Evolutionary conservation across 2,888 invertebrate genomes (phyloP).

Genomic region (Tromatobia lineatoria): DNA sequence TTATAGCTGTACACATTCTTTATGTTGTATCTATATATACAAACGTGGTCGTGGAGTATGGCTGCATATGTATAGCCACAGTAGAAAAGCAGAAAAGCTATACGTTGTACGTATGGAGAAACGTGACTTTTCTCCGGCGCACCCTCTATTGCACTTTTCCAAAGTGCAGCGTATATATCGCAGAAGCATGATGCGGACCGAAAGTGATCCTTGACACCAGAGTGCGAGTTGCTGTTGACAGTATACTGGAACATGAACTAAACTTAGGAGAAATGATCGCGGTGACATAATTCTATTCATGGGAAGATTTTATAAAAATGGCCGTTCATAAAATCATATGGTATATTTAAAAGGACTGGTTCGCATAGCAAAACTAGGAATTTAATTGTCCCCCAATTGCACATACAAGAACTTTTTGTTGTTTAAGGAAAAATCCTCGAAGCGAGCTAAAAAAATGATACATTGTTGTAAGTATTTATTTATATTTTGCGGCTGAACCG

Average conservation of each 20-base stretch:
- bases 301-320: not conserved
- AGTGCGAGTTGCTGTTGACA: slow-evolving; percentile 21
- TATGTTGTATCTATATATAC: slow-evolving; percentile 20
- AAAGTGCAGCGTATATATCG: slow-evolving; percentile 39
- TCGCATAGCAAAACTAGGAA: too few species aligned
- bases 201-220: slow-evolving; percentile 57
- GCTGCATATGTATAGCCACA: slow-evolving; percentile 15
- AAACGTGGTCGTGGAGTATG: slow-evolving; percentile 24
- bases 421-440: too few species aligned
- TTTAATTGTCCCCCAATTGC: too few species aligned
- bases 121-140: slow-evolving; percentile 73
- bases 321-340: not conserved
- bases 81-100: slow-evolving; percentile 29
- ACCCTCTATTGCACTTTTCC: slow-evolving; percentile 55
- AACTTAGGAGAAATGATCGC: not conserved
- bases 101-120: slow-evolving; percentile 40
- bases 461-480: too few species aligned
- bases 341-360: too few species aligned
- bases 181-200: slow-evolving; percentile 16
- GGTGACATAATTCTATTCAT: not conserved
- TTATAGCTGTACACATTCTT: slow-evolving; percentile 52
- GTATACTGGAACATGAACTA: slow-evolving; percentile 16
- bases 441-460: too few species aligned
- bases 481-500: too few species aligned
- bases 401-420: too few species aligned